Percentiles rank a stretch among this genome's conserved stretches.
Conservation (phyloP, 1,140 invertebrate genomes). For the Macrobrachium rosenbergii region DNA sequence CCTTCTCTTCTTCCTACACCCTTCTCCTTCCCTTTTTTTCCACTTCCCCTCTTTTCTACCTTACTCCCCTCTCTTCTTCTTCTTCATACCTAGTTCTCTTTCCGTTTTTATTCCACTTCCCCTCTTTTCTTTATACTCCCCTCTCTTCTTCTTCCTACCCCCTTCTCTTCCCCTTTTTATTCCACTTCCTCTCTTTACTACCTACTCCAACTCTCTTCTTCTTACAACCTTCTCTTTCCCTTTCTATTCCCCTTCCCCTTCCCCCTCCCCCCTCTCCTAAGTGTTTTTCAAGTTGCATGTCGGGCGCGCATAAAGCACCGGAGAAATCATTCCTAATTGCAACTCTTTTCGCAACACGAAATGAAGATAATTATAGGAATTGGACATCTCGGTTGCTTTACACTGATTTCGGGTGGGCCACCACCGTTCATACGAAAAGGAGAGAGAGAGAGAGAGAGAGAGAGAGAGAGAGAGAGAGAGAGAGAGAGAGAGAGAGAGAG, state of each 20-base stretch:
- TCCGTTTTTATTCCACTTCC: background rate
- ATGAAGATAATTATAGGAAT: too few relatives aligned
- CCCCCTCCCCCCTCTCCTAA: background rate
- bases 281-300: background rate
- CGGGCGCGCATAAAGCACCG: too few relatives aligned
- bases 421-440: background rate
- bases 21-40: background rate
- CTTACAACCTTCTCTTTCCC: background rate
- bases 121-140: background rate
- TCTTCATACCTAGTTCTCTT: background rate
- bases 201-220: background rate
- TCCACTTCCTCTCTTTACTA: background rate
- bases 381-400: too few relatives aligned
- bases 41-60: background rate
- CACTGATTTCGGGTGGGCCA: background rate
- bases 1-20: background rate
- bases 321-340: too few relatives aligned
- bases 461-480: background rate
- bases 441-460: background rate
- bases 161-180: background rate
- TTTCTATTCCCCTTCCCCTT: background rate
- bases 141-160: background rate
- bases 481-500: background rate
- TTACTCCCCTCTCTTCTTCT: background rate
- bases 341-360: too few relatives aligned